These are phyloP conservation scores for Sebastes matsubarae DNA, from an alignment of 2,797 vertebrate species.

Conservation along the genomic window DNA sequence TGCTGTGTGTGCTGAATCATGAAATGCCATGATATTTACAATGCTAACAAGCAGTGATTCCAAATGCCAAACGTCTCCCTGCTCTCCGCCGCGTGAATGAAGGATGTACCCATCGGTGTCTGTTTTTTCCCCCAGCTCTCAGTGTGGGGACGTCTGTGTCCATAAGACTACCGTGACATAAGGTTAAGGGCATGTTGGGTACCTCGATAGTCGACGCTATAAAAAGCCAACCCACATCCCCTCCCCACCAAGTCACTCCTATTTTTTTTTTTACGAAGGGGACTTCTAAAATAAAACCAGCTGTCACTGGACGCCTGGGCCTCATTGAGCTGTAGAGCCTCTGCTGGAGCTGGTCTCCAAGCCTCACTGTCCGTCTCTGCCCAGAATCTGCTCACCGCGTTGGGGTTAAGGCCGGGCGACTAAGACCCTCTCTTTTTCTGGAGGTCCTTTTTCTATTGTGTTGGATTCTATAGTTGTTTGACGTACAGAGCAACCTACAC, in stretches of 20 bases:
- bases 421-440: background rate
- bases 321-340: constrained; percentile 73
- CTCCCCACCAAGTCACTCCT: constrained; percentile 53
- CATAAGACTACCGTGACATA: constrained; percentile 78
- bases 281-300: constrained; percentile 89
- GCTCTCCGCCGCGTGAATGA: constrained; percentile 7
- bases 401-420: background rate
- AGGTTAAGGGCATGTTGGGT: constrained; percentile 81
- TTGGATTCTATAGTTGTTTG: constrained; percentile 61
- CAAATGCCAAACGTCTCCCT: constrained; percentile 29
- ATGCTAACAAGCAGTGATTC: constrained; percentile 18
- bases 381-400: constrained; percentile 23
- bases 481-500: background rate
- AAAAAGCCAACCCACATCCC: constrained; percentile 81
- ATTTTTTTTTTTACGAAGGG: constrained; percentile 66
- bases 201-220: constrained; percentile 82
- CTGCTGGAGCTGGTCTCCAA: constrained; percentile 91
- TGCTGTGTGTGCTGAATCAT: background rate
- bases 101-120: background rate
- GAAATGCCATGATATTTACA: constrained; percentile 34
- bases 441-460: constrained; percentile 17
- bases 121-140: constrained; percentile 15
- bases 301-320: constrained; percentile 80
- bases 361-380: constrained; percentile 49
- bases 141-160: constrained; percentile 36